Conservation (phyloP, 2,797 vertebrate species). For the Enteromius afrohamiltoni region DNA sequence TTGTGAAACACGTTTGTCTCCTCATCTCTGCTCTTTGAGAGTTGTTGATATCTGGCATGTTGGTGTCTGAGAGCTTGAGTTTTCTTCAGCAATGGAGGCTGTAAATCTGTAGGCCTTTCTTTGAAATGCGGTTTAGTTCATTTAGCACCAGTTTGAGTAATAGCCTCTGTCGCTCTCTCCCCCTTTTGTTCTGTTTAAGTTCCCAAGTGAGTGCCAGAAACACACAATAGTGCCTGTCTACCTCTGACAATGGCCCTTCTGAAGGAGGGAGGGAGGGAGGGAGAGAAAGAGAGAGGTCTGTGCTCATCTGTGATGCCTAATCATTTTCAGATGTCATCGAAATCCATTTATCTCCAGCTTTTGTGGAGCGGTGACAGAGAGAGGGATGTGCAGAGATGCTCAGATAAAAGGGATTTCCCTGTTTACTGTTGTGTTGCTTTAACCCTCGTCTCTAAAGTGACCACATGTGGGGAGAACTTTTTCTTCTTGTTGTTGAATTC, state of each 20-base stretch:
- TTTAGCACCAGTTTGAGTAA: slow-evolving; percentile 57
- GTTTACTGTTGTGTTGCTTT: not conserved
- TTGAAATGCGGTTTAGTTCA: slow-evolving; percentile 27
- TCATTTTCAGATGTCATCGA: slow-evolving; percentile 59
- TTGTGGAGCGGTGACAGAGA: slow-evolving; percentile 46
- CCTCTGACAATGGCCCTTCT: slow-evolving; percentile 71
- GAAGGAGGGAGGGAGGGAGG: slow-evolving; percentile 63
- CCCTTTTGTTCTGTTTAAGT: slow-evolving; percentile 66
- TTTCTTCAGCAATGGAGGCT: not conserved
- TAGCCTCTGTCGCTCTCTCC: slow-evolving; percentile 56
- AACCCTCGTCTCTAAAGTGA: not conserved
- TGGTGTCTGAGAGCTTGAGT: slow-evolving; percentile 23
- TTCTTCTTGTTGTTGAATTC: too few species aligned
- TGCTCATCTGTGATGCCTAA: slow-evolving; percentile 57
- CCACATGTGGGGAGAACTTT: not conserved
- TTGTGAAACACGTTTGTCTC: not conserved
- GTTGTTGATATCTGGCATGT: slow-evolving; percentile 18
- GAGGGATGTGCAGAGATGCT: slow-evolving; percentile 11
- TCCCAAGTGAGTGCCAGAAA: slow-evolving; percentile 64
- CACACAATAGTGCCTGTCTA: slow-evolving; percentile 74
- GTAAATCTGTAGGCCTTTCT: slow-evolving; percentile 29
- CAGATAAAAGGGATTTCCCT: slow-evolving; percentile 1
- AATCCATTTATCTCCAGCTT: slow-evolving; percentile 55
- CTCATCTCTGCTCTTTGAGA: not conserved
- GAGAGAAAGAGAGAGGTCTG: slow-evolving; percentile 58